Evolutionary conservation across 2,113 vertebrate species (phyloP).

Genomic region (Oryzias melastigma): DNA sequence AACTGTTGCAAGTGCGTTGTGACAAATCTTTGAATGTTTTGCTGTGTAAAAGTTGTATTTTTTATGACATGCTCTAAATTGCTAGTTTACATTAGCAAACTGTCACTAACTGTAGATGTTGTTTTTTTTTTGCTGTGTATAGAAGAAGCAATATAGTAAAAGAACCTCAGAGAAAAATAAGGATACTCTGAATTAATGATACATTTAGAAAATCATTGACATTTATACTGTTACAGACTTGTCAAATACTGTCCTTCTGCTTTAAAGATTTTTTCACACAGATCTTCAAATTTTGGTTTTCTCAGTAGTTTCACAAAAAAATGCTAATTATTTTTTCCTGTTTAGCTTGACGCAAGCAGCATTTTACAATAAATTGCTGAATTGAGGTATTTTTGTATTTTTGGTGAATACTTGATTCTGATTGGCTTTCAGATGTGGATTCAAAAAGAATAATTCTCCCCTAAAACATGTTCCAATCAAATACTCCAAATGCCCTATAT

Average conservation of each 20-base stretch:
- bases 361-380: too few relatives aligned
- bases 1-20: not conserved
- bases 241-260: not conserved
- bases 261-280: conserved; percentile 8
- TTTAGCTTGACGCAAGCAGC: too few relatives aligned
- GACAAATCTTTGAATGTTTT: conserved; percentile 19
- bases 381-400: too few relatives aligned
- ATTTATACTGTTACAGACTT: not conserved
- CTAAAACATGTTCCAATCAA: too few relatives aligned
- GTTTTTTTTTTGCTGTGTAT: not conserved
- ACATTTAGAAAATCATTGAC: not conserved
- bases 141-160: conserved; percentile 1
- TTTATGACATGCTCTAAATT: conserved; percentile 6
- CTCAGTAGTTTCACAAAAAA: too few relatives aligned
- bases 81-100: not conserved
- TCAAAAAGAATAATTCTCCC: too few relatives aligned
- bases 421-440: too few relatives aligned
- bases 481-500: too few relatives aligned
- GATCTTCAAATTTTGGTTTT: conserved; percentile 1
- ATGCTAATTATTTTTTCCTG: too few relatives aligned
- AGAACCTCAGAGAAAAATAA: conserved; percentile 9
- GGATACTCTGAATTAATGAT: conserved; percentile 13
- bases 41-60: conserved; percentile 21
- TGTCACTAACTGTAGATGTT: conserved; percentile 6
- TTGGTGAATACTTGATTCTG: too few relatives aligned